Evolutionary conservation across 30 jellyfish, hydroid and myxozoan species (phyloP), one percentile per base, ranked within the genome.

Genomic region (Turritopsis rubra): DNA sequence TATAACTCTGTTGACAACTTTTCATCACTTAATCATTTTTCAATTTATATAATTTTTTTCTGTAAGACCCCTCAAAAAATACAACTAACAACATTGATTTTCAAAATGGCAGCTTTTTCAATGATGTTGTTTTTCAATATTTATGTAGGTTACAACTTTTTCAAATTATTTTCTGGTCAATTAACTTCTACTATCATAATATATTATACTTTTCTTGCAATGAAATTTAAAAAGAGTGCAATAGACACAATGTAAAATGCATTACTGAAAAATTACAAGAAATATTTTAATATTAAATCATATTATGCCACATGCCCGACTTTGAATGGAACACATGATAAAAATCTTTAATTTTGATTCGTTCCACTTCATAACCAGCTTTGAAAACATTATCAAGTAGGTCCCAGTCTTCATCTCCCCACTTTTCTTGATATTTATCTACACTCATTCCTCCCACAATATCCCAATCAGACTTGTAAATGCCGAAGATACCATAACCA

Each of bases 331-430:
- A 91, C 75, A 87, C 92, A 73, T 91, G 98, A 68, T 82, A 78
- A 21, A 91, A 88, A 73, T 87, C 30, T 66, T 76, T 87, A 3
- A 91, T 80, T 88, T 91, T 91, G 66, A 91, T 54, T n/a, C 98
- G 76, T 52, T 91, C 98, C 31, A 87, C 96, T 84, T 91, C 98
- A 65, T 21, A 87, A 1, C 87, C 91, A n/a, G 93, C 81, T 88
- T 73, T 84, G 16, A 91, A 87, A 7, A 91, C 96, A 52, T 90
- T 86, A 27, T 91, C 96, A 7, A 91, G 75, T 89, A 91, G 88
- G 52, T 91, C 98, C 98, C 98, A 91, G 76, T 91, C 98, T 76
- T 91, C 98, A 22, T 91, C 96, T 28, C 98, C 98, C 98, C 98
- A 91, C 52, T 79, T 91, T 25, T 84, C 83, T 65, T 78, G 84